Evolutionary conservation across 1,140 invertebrate species (phyloP).

Genomic region (Orius insidiosus): DNA sequence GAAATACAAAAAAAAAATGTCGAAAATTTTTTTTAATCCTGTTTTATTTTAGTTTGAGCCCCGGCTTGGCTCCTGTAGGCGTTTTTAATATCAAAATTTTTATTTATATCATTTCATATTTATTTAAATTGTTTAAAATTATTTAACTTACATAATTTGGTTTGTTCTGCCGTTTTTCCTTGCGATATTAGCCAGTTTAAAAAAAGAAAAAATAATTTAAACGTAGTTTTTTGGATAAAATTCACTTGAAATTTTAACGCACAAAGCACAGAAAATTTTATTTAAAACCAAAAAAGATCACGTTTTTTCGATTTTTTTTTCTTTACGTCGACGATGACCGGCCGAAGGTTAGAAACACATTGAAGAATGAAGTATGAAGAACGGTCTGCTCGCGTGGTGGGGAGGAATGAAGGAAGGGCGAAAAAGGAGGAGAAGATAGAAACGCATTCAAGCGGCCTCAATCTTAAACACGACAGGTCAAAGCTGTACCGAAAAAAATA

Average conservation of each 20-base stretch:
- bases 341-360: conserved; percentile 2
- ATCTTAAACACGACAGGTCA: conserved; percentile 5
- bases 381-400: background rate
- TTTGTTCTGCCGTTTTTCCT: background rate
- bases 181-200: background rate
- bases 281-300: background rate
- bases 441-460: background rate
- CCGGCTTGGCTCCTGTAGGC: no score
- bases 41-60: no score
- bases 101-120: no score
- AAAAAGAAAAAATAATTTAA: background rate
- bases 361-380: background rate
- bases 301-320: background rate
- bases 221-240: background rate
- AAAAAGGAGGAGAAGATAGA: conserved; percentile 7
- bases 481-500: background rate
- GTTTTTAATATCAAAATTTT: no score
- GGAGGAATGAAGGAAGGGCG: conserved; percentile 2
- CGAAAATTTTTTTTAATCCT: no score
- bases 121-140: no score
- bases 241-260: background rate
- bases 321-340: background rate
- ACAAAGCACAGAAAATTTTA: background rate
- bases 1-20: no score
- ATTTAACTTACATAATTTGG: no score